phyloP scores from a whole-genome alignment of 2,113 vertebrate species.

The Seriola quinqueradiata region DNA sequence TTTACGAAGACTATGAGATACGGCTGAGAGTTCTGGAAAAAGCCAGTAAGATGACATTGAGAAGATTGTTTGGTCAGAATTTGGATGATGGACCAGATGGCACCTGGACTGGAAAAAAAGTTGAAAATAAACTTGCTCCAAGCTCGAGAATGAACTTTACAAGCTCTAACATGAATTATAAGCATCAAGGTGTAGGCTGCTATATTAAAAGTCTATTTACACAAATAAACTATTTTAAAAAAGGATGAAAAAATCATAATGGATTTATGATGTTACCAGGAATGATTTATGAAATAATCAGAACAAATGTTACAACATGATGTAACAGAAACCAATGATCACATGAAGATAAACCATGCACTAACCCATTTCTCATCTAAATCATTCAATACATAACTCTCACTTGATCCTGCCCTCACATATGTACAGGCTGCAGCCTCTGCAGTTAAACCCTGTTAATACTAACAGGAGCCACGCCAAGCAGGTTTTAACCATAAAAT shows the following conservation, averaged over 20 bases:
- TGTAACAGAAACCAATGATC: conserved; percentile 6
- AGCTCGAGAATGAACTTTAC: neutral
- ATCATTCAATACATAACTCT: conserved; percentile 15
- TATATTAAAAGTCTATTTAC: neutral
- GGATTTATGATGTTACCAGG: neutral
- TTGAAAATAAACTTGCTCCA: neutral
- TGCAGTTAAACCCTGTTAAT: neutral
- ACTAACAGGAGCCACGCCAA: neutral
- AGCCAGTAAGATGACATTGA: neutral
- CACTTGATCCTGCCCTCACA: neutral
- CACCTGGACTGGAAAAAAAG: neutral
- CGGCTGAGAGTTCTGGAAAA: neutral
- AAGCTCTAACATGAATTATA: neutral
- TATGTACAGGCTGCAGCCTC: neutral
- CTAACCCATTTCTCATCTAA: conserved; percentile 15
- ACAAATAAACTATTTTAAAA: neutral
- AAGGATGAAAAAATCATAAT: neutral
- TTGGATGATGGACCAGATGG: neutral
- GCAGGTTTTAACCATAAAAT: neutral
- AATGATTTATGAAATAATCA: conserved; percentile 12
- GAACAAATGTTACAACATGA: conserved; percentile 17
- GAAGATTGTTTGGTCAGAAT: neutral
- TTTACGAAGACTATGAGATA: no score
- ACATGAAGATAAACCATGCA: neutral
- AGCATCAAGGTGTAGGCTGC: neutral